A percentile compares a stretch with the other conserved stretches of the same genome.
These are phyloP conservation scores for Macrosiphum euphorbiae DNA, from an alignment of 2,888 invertebrate species.

Conservation along the genomic window DNA sequence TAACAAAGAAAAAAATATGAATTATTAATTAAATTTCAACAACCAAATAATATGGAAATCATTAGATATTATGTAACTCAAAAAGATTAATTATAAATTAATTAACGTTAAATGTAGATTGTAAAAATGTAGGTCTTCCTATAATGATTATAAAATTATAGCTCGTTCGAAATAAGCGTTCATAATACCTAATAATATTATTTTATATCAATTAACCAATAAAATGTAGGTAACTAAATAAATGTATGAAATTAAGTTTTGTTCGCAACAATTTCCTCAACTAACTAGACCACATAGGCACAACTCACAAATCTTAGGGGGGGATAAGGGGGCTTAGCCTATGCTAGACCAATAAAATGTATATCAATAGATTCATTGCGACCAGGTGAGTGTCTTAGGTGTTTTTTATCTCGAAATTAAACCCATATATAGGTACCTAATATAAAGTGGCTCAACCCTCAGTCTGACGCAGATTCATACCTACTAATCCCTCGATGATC, in stretches of 20 bases:
- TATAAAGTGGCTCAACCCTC: too few species aligned
- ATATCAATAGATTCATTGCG: too few species aligned
- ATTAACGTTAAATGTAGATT: background rate
- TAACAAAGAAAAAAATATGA: background rate
- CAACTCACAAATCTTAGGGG: too few species aligned
- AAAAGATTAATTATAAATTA: background rate
- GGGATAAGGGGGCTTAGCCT: too few species aligned
- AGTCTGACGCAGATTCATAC: too few species aligned
- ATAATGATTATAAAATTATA: background rate
- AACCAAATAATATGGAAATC: background rate
- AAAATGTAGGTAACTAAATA: background rate
- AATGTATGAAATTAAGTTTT: background rate
- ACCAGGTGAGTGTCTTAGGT: too few species aligned
- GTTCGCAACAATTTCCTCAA: too few species aligned
- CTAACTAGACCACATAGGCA: too few species aligned
- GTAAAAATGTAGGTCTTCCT: background rate
- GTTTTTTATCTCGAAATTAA: too few species aligned
- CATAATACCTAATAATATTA: background rate
- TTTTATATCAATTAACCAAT: background rate
- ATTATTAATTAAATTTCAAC: background rate
- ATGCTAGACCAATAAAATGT: too few species aligned
- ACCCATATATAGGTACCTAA: too few species aligned
- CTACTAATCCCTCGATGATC: too few species aligned
- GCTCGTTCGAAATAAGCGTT: background rate
- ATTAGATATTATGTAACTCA: background rate